Conservation (phyloP, 2,797 vertebrate species). For the Leontocebus nigricollis region DNA sequence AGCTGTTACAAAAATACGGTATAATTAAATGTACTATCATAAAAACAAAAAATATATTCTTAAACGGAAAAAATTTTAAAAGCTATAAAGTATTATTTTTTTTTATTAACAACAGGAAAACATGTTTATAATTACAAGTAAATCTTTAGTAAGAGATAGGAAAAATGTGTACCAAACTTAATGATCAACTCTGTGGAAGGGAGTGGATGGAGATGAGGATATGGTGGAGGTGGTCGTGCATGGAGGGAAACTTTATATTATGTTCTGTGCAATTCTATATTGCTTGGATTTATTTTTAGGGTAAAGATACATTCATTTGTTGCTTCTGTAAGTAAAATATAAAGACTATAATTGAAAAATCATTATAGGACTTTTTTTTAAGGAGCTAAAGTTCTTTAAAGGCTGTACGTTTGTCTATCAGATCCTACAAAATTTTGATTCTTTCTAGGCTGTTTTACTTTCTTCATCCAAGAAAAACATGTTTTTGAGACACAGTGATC, state of each 20-base stretch:
- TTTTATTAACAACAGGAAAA: background rate
- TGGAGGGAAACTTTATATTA: background rate
- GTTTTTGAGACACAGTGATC: background rate
- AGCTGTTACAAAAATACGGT: background rate
- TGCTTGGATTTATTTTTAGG: background rate
- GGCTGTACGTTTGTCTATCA: background rate
- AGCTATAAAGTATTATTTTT: background rate
- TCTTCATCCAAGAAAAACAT: background rate
- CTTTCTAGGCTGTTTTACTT: background rate
- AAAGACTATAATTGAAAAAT: background rate
- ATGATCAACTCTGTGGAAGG: background rate
- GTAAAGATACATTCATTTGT: background rate
- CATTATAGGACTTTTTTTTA: background rate
- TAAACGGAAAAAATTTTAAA: background rate
- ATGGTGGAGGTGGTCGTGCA: background rate
- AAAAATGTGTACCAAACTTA: background rate
- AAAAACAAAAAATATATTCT: background rate
- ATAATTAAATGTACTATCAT: background rate
- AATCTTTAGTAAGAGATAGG: background rate
- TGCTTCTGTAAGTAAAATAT: constrained; percentile 1
- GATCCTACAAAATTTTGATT: background rate
- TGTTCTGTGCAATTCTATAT: background rate
- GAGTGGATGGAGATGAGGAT: background rate
- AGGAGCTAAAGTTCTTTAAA: background rate
- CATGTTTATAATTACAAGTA: background rate